phyloP scores from a whole-genome alignment of 1,140 invertebrate species.

The Papilio polytes region DNA sequence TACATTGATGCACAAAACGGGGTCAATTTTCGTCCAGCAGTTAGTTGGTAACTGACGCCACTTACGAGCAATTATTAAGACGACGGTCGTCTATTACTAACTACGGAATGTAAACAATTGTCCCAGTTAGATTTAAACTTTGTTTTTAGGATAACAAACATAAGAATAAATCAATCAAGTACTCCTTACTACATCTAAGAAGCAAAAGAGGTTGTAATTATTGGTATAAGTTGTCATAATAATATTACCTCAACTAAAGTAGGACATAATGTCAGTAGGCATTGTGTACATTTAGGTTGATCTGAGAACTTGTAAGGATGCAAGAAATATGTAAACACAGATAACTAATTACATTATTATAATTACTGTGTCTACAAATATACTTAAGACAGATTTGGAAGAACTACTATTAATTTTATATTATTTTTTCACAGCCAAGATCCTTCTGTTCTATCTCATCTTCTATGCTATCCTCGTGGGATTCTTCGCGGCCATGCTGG shows the following conservation, averaged over 20 bases:
- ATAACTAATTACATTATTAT: conserved; percentile 12
- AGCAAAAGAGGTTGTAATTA: neutral
- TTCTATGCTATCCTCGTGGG: conserved; percentile 95
- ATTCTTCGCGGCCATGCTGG: conserved; percentile 96
- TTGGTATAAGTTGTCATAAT: neutral
- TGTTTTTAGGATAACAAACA: neutral
- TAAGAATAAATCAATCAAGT: no score
- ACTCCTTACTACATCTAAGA: neutral
- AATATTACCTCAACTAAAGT: neutral
- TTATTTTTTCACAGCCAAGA: conserved; percentile 90
- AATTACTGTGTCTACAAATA: neutral
- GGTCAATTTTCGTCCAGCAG: conserved; percentile 47
- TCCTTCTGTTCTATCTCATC: conserved; percentile 96
- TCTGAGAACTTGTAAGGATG: conserved; percentile 7
- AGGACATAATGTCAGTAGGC: neutral
- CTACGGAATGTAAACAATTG: conserved; percentile 29
- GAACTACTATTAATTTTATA: neutral
- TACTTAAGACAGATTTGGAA: neutral
- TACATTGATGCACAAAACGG: conserved; percentile 34
- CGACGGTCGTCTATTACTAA: conserved; percentile 22
- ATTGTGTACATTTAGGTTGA: neutral
- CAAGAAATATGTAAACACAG: conserved; percentile 16
- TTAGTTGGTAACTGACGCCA: conserved; percentile 52
- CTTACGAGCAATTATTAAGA: conserved; percentile 54
- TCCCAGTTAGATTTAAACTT: neutral